A percentile compares a stretch with the other conserved stretches of the same genome.
Conservation (phyloP, 2,888 invertebrate genomes). For the Apodemia zela region DNA sequence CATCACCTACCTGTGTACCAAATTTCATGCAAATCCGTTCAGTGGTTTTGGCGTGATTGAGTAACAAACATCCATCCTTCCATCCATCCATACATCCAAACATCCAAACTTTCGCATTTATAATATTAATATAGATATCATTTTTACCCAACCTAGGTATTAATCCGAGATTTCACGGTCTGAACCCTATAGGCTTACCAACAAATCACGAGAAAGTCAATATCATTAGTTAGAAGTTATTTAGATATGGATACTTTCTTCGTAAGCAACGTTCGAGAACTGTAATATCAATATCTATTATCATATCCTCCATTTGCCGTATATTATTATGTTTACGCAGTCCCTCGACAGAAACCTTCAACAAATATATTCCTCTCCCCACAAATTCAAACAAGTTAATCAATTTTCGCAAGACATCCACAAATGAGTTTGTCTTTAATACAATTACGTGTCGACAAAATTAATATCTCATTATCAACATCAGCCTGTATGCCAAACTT, state of each 20-base stretch:
- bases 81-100: no score
- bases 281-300: background rate
- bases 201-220: background rate
- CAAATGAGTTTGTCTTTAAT: slow-evolving; percentile 1
- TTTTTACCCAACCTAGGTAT: no score
- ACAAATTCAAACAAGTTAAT: background rate
- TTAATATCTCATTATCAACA: slow-evolving; percentile 13
- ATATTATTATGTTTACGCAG: background rate
- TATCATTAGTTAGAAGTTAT: background rate
- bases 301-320: background rate
- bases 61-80: no score
- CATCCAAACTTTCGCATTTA: no score
- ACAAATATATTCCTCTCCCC: background rate
- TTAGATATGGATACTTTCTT: background rate
- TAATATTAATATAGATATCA: no score
- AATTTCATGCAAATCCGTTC: no score
- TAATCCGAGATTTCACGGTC: no score
- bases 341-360: background rate
- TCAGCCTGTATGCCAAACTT: background rate
- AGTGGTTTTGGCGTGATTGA: no score
- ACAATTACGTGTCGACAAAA: slow-evolving; percentile 1
- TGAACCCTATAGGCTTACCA: no score
- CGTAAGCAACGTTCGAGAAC: background rate
- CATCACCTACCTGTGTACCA: no score
- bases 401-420: background rate